Percentiles rank a stretch among this genome's conserved stretches.
phyloP scores from a whole-genome alignment of 2,113 vertebrate species.

The Hylia prasina region DNA sequence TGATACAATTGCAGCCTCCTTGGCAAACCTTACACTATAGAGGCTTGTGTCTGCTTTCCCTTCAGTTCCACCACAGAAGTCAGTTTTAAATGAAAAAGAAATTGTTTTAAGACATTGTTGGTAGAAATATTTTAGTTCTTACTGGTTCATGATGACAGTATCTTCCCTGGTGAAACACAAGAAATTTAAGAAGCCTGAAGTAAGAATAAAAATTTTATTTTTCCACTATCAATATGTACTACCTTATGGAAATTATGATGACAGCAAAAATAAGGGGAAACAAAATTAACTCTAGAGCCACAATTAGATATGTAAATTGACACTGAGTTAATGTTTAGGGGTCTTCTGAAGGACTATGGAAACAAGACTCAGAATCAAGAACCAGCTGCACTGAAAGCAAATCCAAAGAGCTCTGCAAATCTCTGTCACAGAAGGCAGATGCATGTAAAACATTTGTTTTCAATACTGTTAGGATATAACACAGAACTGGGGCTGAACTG shows the following conservation, averaged over 20 bases:
- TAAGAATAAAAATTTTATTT: neutral
- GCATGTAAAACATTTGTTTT: neutral
- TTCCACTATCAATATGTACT: neutral
- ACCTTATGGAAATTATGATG: neutral
- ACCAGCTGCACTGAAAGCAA: neutral
- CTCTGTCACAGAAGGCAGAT: neutral
- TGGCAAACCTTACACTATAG: neutral
- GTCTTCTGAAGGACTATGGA: neutral
- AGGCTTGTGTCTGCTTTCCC: constrained; percentile 45
- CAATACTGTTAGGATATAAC: neutral
- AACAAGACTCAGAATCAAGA: neutral
- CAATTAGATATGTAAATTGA: neutral
- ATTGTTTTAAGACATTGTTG: neutral
- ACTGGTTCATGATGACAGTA: neutral
- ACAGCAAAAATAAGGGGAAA: neutral
- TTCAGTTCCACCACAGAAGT: constrained; percentile 23
- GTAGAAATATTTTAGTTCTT: neutral
- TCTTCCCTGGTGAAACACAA: neutral
- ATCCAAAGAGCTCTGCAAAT: neutral
- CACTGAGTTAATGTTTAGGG: neutral
- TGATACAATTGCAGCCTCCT: constrained; percentile 45
- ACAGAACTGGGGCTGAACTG: neutral
- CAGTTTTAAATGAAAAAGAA: neutral
- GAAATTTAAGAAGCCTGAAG: neutral
- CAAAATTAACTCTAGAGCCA: neutral